Evolutionary conservation across 2,888 invertebrate genomes (phyloP).

Genomic region (Cheilosia pagana): DNA sequence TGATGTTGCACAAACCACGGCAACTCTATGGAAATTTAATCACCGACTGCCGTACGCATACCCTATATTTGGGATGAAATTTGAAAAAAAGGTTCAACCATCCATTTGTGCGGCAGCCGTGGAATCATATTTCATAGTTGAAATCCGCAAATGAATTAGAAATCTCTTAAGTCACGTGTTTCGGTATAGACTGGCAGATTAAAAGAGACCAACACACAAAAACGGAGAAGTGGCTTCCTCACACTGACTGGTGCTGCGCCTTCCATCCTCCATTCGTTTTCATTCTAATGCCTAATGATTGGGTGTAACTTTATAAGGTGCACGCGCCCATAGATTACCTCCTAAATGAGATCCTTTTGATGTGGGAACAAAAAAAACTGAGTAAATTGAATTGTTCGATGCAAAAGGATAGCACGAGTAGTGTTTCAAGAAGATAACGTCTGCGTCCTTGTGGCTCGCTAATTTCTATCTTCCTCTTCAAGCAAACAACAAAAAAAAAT

Average conservation of each 20-base stretch:
- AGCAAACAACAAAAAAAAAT: slow-evolving; percentile 28
- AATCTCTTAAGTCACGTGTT: slow-evolving; percentile 75
- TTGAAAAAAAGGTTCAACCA: slow-evolving; percentile 38
- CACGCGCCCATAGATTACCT: slow-evolving; percentile 81
- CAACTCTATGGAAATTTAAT: slow-evolving; percentile 43
- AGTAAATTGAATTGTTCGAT: slow-evolving; percentile 72
- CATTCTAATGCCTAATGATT: slow-evolving; percentile 75
- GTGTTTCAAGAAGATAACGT: slow-evolving; percentile 70
- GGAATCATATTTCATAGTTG: slow-evolving; percentile 74
- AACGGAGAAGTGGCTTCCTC: slow-evolving; percentile 57
- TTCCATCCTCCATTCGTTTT: slow-evolving; percentile 38
- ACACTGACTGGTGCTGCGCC: too few species aligned
- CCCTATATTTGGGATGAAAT: slow-evolving; percentile 27
- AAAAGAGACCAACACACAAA: slow-evolving; percentile 69
- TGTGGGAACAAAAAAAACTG: slow-evolving; percentile 73
- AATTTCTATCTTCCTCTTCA: slow-evolving; percentile 49
- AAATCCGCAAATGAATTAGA: slow-evolving; percentile 75
- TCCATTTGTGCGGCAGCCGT: slow-evolving; percentile 6
- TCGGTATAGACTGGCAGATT: slow-evolving; percentile 75
- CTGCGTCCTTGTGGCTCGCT: slow-evolving; percentile 58
- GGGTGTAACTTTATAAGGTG: slow-evolving; percentile 83
- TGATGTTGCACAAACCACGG: not conserved
- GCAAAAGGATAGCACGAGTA: slow-evolving; percentile 30
- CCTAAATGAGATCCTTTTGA: slow-evolving; percentile 74
- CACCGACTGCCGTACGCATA: slow-evolving; percentile 26